These are phyloP conservation scores for Teinopalpus imperialis DNA, from an alignment of 2,888 invertebrate genomes.

Conservation along the genomic window DNA sequence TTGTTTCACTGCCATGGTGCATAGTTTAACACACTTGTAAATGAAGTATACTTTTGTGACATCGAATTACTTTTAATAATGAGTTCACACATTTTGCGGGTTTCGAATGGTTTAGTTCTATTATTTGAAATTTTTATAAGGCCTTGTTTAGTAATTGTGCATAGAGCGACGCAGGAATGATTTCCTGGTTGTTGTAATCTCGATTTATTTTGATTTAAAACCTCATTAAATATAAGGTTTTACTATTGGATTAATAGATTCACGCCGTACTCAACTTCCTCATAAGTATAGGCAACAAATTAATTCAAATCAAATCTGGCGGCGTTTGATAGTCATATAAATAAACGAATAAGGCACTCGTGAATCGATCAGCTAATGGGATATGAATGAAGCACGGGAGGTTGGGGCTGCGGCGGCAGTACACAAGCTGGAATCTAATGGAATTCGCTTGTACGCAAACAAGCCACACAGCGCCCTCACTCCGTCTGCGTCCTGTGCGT, in stretches of 20 bases:
- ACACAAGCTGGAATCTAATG: constrained; percentile 75
- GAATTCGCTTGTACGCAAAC: constrained; percentile 81
- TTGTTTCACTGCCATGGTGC: constrained; percentile 62
- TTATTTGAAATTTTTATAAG: constrained; percentile 5
- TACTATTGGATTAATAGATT: too few relatives aligned
- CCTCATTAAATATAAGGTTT: too few relatives aligned
- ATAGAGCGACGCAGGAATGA: too few relatives aligned
- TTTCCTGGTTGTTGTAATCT: too few relatives aligned
- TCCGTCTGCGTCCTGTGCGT: constrained; percentile 37
- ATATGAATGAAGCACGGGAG: constrained; percentile 74
- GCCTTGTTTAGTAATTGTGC: too few relatives aligned
- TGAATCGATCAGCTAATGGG: constrained; percentile 79
- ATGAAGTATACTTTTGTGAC: constrained; percentile 65
- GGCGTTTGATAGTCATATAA: constrained; percentile 35
- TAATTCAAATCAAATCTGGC: constrained; percentile 7
- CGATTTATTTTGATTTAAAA: too few relatives aligned
- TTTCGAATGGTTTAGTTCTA: constrained; percentile 27
- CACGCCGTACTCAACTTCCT: too few relatives aligned
- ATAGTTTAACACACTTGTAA: constrained; percentile 72
- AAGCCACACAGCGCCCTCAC: constrained; percentile 64
- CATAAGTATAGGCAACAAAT: constrained; percentile 21
- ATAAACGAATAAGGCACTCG: constrained; percentile 65
- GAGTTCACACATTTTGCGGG: constrained; percentile 40
- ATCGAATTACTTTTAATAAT: constrained; percentile 65
- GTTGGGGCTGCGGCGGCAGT: constrained; percentile 64